Evolutionary conservation across 1,140 invertebrate genomes (phyloP).

Genomic region (Drosophila arizonae): DNA sequence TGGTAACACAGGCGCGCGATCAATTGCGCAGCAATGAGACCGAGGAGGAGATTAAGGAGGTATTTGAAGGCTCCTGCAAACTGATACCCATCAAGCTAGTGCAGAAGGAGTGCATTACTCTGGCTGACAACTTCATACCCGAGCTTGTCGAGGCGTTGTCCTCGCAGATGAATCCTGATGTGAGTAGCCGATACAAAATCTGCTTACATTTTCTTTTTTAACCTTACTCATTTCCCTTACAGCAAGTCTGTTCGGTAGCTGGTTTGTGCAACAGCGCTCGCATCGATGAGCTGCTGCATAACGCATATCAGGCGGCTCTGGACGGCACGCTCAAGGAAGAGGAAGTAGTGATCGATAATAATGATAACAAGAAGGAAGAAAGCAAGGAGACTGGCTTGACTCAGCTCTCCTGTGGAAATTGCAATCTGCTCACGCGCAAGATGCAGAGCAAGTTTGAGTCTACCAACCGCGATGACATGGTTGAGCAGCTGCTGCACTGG

Average conservation of each 20-base stretch:
- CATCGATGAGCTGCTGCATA: conserved; percentile 87
- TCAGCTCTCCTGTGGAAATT: conserved; percentile 84
- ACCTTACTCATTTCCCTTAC: not conserved
- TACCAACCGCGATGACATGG: conserved; percentile 84
- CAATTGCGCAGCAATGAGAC: conserved; percentile 94
- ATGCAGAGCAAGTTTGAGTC: conserved; percentile 85
- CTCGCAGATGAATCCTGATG: conserved; percentile 93
- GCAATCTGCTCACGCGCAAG: conserved; percentile 84
- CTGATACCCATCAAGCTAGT: conserved; percentile 91
- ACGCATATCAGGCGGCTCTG: conserved; percentile 37
- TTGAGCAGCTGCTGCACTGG: conserved; percentile 84
- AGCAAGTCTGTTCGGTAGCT: conserved; percentile 91
- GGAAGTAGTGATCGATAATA: conserved; percentile 40
- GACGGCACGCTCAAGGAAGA: conserved; percentile 56
- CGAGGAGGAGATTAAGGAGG: conserved; percentile 92
- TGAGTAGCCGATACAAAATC: conserved; percentile 31
- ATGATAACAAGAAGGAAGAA: conserved; percentile 19
- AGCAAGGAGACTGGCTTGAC: conserved; percentile 28
- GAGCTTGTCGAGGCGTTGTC: conserved; percentile 93
- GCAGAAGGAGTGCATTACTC: conserved; percentile 89
- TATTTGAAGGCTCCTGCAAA: conserved; percentile 94
- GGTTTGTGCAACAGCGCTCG: conserved; percentile 92
- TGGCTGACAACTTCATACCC: conserved; percentile 93
- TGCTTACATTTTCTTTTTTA: not conserved
- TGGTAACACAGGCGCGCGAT: conserved; percentile 94